Evolutionary conservation across 1,140 invertebrate genomes (phyloP).

Genomic region (Musca domestica): DNA sequence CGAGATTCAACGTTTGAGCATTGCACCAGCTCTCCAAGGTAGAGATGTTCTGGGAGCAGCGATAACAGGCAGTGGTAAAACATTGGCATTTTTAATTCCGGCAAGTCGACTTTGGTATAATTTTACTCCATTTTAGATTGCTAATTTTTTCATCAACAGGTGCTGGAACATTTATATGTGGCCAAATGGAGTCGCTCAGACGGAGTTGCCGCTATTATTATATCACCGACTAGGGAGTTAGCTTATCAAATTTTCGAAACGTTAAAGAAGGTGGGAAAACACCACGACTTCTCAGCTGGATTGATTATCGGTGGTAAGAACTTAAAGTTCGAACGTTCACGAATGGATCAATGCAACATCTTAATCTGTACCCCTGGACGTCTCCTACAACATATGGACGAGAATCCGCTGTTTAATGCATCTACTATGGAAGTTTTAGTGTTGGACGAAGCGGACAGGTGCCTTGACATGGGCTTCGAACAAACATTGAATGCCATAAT

Average conservation of each 20-base stretch:
- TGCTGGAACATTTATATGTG: constrained; percentile 77
- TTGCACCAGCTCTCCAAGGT: constrained; percentile 80
- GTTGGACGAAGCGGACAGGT: constrained; percentile 94
- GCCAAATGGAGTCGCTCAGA: constrained; percentile 86
- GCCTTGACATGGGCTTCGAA: constrained; percentile 93
- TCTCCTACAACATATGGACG: constrained; percentile 96
- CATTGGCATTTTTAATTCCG: constrained; percentile 95
- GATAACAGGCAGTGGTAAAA: constrained; percentile 98
- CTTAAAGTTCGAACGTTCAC: constrained; percentile 79
- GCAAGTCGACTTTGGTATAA: constrained; percentile 56
- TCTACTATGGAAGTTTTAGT: constrained; percentile 83
- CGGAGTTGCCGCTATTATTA: constrained; percentile 91
- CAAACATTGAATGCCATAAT: constrained; percentile 92
- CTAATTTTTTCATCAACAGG: constrained; percentile 31
- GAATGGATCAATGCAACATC: constrained; percentile 89
- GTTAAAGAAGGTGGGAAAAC: constrained; percentile 79
- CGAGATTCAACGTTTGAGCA: constrained; percentile 88
- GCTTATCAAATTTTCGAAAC: constrained; percentile 98
- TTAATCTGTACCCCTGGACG: constrained; percentile 96
- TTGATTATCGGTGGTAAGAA: constrained; percentile 95
- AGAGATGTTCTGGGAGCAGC: constrained; percentile 93
- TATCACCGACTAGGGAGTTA: constrained; percentile 95
- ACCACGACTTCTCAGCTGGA: constrained; percentile 93
- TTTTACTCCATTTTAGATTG: neutral
- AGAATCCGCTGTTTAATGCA: constrained; percentile 86